Base-by-base conservation (phyloP, 2,113 vertebrate species). In the Caranx melampygus region DNA sequence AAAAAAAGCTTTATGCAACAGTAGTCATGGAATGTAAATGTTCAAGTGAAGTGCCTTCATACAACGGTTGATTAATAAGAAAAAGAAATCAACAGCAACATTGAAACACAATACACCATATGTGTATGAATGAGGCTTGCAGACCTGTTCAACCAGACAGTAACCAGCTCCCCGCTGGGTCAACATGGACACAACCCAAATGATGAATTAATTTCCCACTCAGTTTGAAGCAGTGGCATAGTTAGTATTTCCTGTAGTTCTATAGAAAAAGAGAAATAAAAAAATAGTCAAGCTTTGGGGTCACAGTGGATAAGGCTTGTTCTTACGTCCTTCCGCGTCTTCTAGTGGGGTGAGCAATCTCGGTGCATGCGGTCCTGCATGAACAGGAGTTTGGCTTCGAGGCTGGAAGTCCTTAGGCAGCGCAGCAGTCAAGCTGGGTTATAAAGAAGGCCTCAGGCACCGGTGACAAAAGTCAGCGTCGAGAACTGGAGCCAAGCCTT, bases 301-400 rank as follows among this genome's bases (percentile, higher is more conserved):
- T 91, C 91, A 93, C 92, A 92, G 92, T 91, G 90, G 87, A 85
- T 90, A 91, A 91, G 90, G 92, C 91, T 86, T 84, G 82, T 88
- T 86, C 79, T 88, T 58, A 55, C 49, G 68, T 87, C 79, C 67
- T 33, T 64, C 75, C 18, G 57, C 20, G 20, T 81, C 47, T 61
- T 83, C 55, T 12, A 76, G 64, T 33, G 60, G 49, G 54, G 40
- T 16, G 51, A 79, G 82, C 4, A 12, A 57, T 66, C 47, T 45
- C 55, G 1, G 67, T 44, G 57, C 67, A 72, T 21, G 13, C 21
- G 31, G 76, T 83, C 77, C 83, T 65, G 67, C 62, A 42, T 49
- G 5, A 65, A 35, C 31, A 58, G 55, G 57, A 59, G 64, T 68
- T 79, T 72, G 81, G 83, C 78, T 85, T 85, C 79, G 68, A 68